Conservation (phyloP, 2,113 vertebrate species). For the Phocoena sinus region DNA sequence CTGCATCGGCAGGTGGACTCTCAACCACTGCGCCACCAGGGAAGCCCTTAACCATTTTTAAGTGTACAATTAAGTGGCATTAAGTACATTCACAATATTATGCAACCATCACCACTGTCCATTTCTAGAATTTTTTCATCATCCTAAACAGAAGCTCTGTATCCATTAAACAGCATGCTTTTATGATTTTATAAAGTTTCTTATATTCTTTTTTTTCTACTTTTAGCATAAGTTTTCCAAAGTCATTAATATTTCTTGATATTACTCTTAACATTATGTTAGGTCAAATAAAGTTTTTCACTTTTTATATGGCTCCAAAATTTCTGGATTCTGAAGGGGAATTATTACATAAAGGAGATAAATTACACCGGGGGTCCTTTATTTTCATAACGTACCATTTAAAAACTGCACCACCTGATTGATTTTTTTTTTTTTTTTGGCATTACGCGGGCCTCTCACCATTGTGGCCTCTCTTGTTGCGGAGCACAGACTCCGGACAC, state of each 20-base stretch:
- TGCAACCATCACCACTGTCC: background rate
- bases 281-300: background rate
- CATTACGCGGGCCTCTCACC: too few relatives aligned
- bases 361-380: background rate
- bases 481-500: too few relatives aligned
- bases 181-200: constrained; percentile 4
- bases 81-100: background rate
- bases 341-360: background rate
- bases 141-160: background rate
- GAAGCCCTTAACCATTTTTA: too few relatives aligned
- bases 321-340: background rate
- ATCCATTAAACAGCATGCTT: background rate
- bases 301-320: constrained; percentile 21
- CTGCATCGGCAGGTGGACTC: too few relatives aligned
- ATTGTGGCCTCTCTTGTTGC: too few relatives aligned
- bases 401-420: background rate
- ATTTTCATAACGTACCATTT: background rate
- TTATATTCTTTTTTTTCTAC: background rate
- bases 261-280: background rate
- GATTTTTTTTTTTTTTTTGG: background rate
- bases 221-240: background rate
- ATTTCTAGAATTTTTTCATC: background rate
- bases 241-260: background rate
- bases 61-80: background rate
- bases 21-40: too few relatives aligned